Conservation (phyloP, 2,113 vertebrate genomes). For the Bucco capensis region DNA sequence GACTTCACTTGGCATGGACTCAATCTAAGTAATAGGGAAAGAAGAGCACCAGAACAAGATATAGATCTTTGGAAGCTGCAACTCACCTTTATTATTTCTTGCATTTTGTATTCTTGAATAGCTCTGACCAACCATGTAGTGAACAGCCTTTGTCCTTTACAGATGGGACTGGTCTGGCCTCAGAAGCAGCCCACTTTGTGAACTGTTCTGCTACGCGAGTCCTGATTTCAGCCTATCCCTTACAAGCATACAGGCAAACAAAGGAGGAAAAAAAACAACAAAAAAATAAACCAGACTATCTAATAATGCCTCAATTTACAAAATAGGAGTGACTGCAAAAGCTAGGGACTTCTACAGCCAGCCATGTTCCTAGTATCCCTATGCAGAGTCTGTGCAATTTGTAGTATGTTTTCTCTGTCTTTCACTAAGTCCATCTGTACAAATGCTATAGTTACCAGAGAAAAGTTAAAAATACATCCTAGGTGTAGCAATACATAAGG, state of each 20-base stretch:
- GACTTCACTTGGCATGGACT: not conserved
- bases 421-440: not conserved
- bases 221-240: not conserved
- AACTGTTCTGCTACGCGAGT: not conserved
- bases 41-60: not conserved
- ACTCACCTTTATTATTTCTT: not conserved
- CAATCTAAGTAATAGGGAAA: not conserved
- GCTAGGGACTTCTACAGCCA: not conserved
- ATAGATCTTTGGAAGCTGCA: not conserved
- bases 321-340: not conserved
- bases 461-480: constrained; percentile 35
- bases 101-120: not conserved
- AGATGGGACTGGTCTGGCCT: not conserved
- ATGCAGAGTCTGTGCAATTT: not conserved
- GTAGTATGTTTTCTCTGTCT: not conserved
- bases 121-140: not conserved
- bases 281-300: not conserved
- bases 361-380: not conserved
- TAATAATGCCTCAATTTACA: not conserved
- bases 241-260: not conserved
- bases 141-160: not conserved
- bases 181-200: not conserved
- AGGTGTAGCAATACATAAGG: constrained; percentile 29
- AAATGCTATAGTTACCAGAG: not conserved
- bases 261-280: not conserved